A percentile compares a stretch with the other conserved stretches of the same genome.
phyloP scores from a whole-genome alignment of 2,888 invertebrate genomes.

The Tubiluchus corallicola region DNA sequence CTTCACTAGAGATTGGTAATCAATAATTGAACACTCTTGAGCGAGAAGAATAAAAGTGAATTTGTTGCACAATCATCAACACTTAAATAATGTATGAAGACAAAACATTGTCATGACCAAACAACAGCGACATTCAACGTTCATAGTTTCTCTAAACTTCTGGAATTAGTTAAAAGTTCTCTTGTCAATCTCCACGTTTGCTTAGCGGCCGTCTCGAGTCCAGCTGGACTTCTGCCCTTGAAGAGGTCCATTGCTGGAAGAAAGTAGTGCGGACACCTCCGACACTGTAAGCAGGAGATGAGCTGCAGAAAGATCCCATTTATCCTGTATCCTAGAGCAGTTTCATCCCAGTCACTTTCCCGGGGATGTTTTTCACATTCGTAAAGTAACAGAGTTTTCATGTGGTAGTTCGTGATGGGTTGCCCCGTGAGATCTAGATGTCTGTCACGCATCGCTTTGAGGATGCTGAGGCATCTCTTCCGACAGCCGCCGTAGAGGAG shows the following conservation, averaged over 20 bases:
- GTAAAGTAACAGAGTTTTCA: slow-evolving; percentile 61
- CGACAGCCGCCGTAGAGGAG: slow-evolving; percentile 70
- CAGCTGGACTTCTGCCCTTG: slow-evolving; percentile 67
- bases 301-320: slow-evolving; percentile 83
- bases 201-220: slow-evolving; percentile 73
- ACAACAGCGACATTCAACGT: no score
- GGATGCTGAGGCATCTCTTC: slow-evolving; percentile 60
- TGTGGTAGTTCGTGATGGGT: slow-evolving; percentile 70
- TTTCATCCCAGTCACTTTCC: slow-evolving; percentile 84
- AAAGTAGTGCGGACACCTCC: slow-evolving; percentile 85
- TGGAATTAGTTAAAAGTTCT: slow-evolving; percentile 72
- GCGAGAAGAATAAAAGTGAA: no score
- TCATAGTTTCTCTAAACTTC: slow-evolving; percentile 75
- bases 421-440: slow-evolving; percentile 57
- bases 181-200: slow-evolving; percentile 78
- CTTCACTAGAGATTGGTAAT: no score
- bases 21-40: no score
- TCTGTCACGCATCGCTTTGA: slow-evolving; percentile 72
- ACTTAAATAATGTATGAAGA: no score
- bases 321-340: slow-evolving; percentile 61
- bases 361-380: slow-evolving; percentile 91
- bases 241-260: slow-evolving; percentile 78
- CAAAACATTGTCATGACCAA: no score
- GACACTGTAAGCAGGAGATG: slow-evolving; percentile 87
- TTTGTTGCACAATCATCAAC: no score